A percentile compares a stretch with the other conserved stretches of the same genome.
Conservation (phyloP, 2,113 vertebrate species). For the Gopherus flavomarginatus region DNA sequence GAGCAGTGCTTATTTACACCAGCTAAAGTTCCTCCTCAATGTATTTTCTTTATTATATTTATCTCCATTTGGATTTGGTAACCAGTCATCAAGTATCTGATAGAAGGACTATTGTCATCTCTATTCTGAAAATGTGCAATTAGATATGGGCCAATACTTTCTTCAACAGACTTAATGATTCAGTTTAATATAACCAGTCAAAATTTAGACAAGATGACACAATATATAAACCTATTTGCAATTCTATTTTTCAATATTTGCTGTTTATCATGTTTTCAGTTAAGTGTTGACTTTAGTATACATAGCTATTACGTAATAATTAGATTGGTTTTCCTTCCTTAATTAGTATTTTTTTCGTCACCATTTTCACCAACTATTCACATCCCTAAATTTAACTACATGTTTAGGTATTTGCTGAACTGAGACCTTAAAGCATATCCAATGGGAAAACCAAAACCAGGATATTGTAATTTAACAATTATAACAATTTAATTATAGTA, state of each 20-base stretch:
- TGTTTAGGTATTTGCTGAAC: not conserved
- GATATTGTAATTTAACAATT: not conserved
- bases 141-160: not conserved
- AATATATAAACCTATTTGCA: not conserved
- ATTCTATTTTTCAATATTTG: not conserved
- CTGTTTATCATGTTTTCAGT: not conserved
- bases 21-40: not conserved
- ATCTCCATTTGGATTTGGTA: not conserved
- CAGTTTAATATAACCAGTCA: not conserved
- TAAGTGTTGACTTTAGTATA: not conserved
- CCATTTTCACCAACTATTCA: not conserved
- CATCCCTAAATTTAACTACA: not conserved
- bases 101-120: not conserved
- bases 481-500: not conserved
- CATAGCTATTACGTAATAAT: not conserved
- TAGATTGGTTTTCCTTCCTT: not conserved
- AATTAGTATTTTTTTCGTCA: not conserved
- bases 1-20: not conserved
- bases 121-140: not conserved
- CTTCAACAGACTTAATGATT: not conserved
- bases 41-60: not conserved
- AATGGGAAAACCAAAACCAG: not conserved
- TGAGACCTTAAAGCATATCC: not conserved
- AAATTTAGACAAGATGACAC: not conserved
- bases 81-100: not conserved